A percentile compares a stretch with the other conserved stretches of the same genome.
These are phyloP conservation scores for Spinus olivaceus DNA, from an alignment of 2,797 vertebrate species.

Conservation along the genomic window DNA sequence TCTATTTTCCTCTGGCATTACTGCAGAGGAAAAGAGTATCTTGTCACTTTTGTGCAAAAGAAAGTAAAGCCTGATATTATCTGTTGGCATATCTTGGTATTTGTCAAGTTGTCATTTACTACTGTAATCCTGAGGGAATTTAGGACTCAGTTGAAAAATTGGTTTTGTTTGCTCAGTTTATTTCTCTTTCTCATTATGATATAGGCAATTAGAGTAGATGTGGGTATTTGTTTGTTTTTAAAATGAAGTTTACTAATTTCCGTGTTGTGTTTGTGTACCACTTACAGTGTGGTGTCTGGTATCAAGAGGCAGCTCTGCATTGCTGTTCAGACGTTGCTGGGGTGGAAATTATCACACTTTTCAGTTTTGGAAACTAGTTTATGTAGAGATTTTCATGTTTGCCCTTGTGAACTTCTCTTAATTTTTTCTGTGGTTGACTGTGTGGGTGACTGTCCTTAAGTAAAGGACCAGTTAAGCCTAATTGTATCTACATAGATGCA, in stretches of 20 bases:
- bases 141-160: background rate
- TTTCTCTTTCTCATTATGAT: background rate
- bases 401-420: background rate
- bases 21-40: background rate
- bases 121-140: background rate
- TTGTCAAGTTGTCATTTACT: background rate
- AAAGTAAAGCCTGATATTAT: background rate
- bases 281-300: accelerated
- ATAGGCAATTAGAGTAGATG: background rate
- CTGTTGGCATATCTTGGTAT: background rate
- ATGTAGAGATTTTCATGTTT: background rate
- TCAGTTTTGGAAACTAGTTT: background rate
- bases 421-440: background rate
- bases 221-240: background rate
- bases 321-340: background rate
- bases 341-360: background rate
- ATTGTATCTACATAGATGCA: background rate
- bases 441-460: background rate
- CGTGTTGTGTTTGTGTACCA: background rate
- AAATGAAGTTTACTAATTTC: background rate
- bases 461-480: background rate
- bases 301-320: background rate
- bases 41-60: background rate
- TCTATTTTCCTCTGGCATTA: background rate
- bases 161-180: background rate